These are phyloP conservation scores for Nibea albiflora DNA, from an alignment of 2,113 vertebrate genomes.

Conservation along the genomic window DNA sequence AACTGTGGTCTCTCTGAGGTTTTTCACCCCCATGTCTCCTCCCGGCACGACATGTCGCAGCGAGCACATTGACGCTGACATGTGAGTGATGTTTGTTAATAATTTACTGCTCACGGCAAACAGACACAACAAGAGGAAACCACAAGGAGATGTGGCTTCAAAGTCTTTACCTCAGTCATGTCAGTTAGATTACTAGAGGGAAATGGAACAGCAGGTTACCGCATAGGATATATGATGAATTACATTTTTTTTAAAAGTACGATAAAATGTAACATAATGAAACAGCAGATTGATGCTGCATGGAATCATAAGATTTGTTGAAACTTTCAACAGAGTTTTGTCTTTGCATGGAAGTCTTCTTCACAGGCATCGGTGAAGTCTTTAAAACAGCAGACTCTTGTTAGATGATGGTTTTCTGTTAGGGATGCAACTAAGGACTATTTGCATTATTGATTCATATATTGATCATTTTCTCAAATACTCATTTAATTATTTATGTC, in stretches of 20 bases:
- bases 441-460: not conserved
- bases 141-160: not conserved
- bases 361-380: not conserved
- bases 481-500: not conserved
- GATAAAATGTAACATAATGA: not conserved
- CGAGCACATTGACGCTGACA: slow-evolving; percentile 9
- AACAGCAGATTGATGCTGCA: not conserved
- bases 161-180: not conserved
- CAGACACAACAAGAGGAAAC: not conserved
- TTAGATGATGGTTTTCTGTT: not conserved
- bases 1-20: not conserved
- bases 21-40: slow-evolving; percentile 2
- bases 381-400: too few species aligned
- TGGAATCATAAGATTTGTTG: not conserved
- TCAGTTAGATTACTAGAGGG: not conserved
- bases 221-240: too few species aligned
- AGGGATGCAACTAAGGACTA: not conserved
- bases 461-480: not conserved
- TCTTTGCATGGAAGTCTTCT: not conserved
- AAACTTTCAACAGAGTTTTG: not conserved
- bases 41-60: slow-evolving; percentile 9
- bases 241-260: too few species aligned
- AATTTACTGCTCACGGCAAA: slow-evolving; percentile 19
- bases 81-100: slow-evolving; percentile 29
- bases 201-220: not conserved